phyloP scores from a whole-genome alignment of 2,797 vertebrate genomes.

The Petrocephalus sullivani region DNA sequence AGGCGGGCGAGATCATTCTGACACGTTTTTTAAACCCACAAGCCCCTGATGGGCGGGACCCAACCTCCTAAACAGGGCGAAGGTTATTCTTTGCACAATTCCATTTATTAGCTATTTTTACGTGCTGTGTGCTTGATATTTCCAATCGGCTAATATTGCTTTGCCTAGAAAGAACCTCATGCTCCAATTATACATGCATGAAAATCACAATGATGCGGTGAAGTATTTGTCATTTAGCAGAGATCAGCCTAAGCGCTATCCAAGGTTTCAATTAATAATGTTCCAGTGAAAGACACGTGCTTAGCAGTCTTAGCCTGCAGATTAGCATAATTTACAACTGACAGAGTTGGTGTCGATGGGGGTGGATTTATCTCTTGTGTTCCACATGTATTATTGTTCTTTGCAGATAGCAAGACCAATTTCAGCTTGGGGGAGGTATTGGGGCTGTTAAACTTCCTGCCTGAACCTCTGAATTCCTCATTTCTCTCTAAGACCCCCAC shows the following conservation, averaged over 20 bases:
- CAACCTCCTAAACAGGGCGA: neutral
- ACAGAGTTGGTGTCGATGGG: slow-evolving; percentile 9
- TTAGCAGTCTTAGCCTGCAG: slow-evolving; percentile 57
- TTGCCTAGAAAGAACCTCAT: neutral
- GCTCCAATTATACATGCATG: neutral
- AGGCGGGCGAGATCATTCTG: neutral
- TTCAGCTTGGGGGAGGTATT: neutral
- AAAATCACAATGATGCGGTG: neutral
- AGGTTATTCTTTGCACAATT: neutral
- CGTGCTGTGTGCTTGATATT: neutral
- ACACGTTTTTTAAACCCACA: neutral
- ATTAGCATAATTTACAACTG: slow-evolving; percentile 59
- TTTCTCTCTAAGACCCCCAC: slow-evolving; percentile 44
- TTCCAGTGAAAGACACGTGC: slow-evolving; percentile 47
- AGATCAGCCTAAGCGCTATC: slow-evolving; percentile 10
- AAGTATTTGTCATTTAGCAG: neutral
- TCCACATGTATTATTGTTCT: slow-evolving; percentile 8
- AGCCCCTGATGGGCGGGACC: neutral
- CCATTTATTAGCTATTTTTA: neutral
- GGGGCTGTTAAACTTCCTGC: slow-evolving; percentile 36
- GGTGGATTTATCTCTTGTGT: neutral
- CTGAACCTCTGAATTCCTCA: slow-evolving; percentile 49
- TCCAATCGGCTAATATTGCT: neutral
- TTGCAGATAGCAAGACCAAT: slow-evolving; percentile 11
- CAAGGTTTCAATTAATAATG: slow-evolving; percentile 33